Evolutionary conservation across 2,888 invertebrate genomes (phyloP).

Genomic region (Trachelus iudaicus): DNA sequence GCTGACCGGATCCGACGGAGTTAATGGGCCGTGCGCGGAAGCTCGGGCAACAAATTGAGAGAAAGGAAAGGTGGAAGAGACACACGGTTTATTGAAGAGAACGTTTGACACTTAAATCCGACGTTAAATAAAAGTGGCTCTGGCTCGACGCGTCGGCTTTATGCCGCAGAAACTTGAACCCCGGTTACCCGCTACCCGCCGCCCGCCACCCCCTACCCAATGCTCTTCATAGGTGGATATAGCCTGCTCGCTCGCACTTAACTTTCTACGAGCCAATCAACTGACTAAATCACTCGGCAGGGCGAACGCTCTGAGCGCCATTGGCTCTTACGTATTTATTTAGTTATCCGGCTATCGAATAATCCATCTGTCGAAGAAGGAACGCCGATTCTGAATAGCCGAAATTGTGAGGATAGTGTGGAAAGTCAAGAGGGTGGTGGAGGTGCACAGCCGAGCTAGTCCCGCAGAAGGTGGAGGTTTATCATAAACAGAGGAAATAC

Average conservation of each 20-base stretch:
- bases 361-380: too few relatives aligned
- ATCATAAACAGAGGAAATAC: background rate
- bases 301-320: conserved; percentile 50
- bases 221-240: background rate
- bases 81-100: background rate
- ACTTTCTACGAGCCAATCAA: conserved; percentile 51
- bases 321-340: conserved; percentile 57
- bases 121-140: conserved; percentile 56
- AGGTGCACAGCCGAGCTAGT: background rate
- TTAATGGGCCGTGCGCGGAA: background rate
- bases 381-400: background rate
- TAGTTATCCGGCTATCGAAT: background rate
- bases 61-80: background rate
- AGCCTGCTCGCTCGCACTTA: conserved; percentile 44
- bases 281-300: conserved; percentile 53
- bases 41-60: background rate
- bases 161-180: conserved; percentile 24
- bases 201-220: background rate
- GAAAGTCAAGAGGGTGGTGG: too few relatives aligned
- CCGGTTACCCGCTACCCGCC: background rate
- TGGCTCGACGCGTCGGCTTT: conserved; percentile 32
- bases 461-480: background rate
- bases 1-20: background rate
- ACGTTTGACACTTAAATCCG: conserved; percentile 43
- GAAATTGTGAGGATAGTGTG: background rate